These are phyloP conservation scores for Timema podura DNA, from an alignment of 2,888 invertebrate species.

Conservation along the genomic window DNA sequence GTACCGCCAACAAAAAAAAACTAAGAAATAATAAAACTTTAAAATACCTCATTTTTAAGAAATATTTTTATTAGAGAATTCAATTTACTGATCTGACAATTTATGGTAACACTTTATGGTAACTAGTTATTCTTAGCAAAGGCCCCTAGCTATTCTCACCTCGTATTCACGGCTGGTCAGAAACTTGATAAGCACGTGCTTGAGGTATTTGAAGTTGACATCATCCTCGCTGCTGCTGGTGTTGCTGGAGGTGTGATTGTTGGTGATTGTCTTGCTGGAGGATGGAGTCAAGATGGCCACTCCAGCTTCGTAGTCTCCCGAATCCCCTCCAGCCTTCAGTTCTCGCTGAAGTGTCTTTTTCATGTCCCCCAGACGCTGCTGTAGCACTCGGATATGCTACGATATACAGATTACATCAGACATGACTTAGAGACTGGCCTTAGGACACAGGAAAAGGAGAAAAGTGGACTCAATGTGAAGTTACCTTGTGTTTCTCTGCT, in stretches of 20 bases:
- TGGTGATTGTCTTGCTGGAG: conserved; percentile 22
- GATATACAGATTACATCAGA: conserved; percentile 36
- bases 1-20: too few relatives aligned
- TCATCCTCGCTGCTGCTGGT: conserved; percentile 53
- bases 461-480: background rate
- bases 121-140: too few relatives aligned
- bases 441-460: too few relatives aligned
- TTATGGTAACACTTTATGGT: too few relatives aligned
- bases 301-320: conserved; percentile 50
- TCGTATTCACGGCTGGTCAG: conserved; percentile 79
- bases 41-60: too few relatives aligned
- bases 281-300: conserved; percentile 50
- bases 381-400: conserved; percentile 81
- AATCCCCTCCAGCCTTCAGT: conserved; percentile 53
- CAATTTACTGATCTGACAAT: too few relatives aligned
- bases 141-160: conserved; percentile 42
- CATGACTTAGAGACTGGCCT: background rate
- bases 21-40: too few relatives aligned
- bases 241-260: background rate
- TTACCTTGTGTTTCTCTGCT: conserved; percentile 60
- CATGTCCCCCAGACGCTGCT: conserved; percentile 82
- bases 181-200: conserved; percentile 90
- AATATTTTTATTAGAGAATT: too few relatives aligned
- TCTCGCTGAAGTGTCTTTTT: conserved; percentile 89
- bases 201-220: conserved; percentile 80